A percentile compares a stretch with the other conserved stretches of the same genome.
Conservation (phyloP, 2,797 vertebrate genomes). For the Halcyon chelicuti region DNA sequence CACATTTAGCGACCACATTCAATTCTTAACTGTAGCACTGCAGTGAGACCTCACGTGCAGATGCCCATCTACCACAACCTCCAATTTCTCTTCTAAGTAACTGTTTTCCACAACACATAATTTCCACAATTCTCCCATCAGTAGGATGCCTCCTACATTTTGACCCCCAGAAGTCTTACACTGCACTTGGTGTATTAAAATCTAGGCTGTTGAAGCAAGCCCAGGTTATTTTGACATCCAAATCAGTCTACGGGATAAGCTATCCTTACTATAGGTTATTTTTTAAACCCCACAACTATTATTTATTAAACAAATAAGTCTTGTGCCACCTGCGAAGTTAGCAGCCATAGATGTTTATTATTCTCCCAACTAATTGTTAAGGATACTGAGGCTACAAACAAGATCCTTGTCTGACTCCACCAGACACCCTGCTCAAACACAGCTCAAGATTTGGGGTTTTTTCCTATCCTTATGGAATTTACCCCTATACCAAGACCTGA, state of each 20-base stretch:
- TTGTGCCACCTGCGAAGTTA: neutral
- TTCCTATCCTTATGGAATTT: neutral
- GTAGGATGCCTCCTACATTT: neutral
- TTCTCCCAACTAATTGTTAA: neutral
- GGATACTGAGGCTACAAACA: neutral
- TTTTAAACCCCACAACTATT: neutral
- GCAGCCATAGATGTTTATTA: neutral
- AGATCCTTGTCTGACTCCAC: neutral
- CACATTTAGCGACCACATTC: neutral
- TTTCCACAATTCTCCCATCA: neutral
- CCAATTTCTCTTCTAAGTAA: neutral
- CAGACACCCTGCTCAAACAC: neutral
- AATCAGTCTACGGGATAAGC: neutral
- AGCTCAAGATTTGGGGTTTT: fast-evolving
- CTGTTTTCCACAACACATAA: neutral
- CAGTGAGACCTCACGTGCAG: neutral
- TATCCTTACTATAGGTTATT: neutral
- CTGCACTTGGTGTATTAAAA: neutral
- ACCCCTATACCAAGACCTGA: neutral
- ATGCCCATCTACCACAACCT: neutral
- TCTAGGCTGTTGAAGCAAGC: neutral
- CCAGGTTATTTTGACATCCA: neutral
- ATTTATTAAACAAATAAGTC: neutral
- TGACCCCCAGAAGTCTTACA: neutral
- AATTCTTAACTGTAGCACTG: neutral